Evolutionary conservation across 2,888 invertebrate genomes (phyloP).

Genomic region (Cinara cedri): DNA sequence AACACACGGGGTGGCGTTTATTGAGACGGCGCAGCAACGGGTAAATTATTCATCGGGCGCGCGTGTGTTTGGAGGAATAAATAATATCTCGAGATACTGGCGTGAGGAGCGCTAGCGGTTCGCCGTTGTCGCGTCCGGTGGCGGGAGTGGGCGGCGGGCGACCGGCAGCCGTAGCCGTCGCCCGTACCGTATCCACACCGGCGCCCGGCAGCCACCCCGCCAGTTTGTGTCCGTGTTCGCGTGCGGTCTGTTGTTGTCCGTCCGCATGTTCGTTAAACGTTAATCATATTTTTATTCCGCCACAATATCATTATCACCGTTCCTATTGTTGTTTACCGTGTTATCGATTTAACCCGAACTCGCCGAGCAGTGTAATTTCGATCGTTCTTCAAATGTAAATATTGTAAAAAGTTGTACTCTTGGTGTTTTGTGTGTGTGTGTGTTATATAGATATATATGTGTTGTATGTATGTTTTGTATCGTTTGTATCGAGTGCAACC

Average conservation of each 20-base stretch:
- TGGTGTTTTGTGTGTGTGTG: not conserved
- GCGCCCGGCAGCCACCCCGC: conserved; percentile 19
- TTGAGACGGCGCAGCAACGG: not conserved
- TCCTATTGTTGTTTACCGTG: conserved; percentile 3
- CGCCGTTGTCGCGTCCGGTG: not conserved
- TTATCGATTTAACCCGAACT: conserved; percentile 29
- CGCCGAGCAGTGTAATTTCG: not conserved
- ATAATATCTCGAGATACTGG: not conserved
- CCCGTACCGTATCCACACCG: not conserved
- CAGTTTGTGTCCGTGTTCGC: conserved; percentile 50
- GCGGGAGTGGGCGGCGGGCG: conserved; percentile 5
- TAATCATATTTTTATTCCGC: not conserved
- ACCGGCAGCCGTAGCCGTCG: conserved; percentile 27
- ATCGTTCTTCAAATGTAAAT: not conserved
- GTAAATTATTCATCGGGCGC: not conserved
- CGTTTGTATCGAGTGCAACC: not conserved
- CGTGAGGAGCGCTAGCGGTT: conserved; percentile 36
- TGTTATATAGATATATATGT: conserved; percentile 3
- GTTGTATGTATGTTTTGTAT: not conserved
- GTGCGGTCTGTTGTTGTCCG: conserved; percentile 34
- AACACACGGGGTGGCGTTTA: too few relatives aligned
- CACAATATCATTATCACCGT: not conserved
- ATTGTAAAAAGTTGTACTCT: not conserved
- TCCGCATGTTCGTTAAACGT: conserved; percentile 20
- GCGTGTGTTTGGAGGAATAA: conserved; percentile 20